Percentiles rank a stretch among this genome's conserved stretches.
Conservation (phyloP, 2,113 vertebrate genomes). For the Suncus etruscus region DNA sequence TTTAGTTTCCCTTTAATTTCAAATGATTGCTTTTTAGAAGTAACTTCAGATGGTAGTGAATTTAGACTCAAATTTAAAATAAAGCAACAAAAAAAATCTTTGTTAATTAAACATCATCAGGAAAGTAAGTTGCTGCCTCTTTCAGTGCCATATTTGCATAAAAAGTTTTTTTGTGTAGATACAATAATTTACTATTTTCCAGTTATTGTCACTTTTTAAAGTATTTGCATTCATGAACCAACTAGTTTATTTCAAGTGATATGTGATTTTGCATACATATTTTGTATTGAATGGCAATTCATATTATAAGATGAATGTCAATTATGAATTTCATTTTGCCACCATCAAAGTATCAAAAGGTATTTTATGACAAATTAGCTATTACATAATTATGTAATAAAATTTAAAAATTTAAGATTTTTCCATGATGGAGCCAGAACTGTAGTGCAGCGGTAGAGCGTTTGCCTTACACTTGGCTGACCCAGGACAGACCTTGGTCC, state of each 20-base stretch:
- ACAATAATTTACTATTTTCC: not conserved
- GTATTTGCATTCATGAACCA: not conserved
- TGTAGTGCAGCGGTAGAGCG: too few species aligned
- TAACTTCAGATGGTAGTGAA: slow-evolving; percentile 25
- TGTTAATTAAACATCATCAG: slow-evolving; percentile 29
- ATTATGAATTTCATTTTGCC: not conserved
- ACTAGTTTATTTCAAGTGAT: slow-evolving; percentile 9
- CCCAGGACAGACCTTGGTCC: too few species aligned
- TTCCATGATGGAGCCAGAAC: too few species aligned
- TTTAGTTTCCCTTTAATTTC: slow-evolving; percentile 34
- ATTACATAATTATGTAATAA: not conserved
- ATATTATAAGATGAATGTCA: not conserved
- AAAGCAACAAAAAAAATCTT: not conserved
- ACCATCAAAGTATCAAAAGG: not conserved
- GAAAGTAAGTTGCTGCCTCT: not conserved
- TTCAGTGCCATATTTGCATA: not conserved
- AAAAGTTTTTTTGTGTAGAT: not conserved
- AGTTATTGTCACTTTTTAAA: slow-evolving; percentile 31
- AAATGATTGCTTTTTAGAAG: slow-evolving; percentile 42
- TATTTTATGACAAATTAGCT: not conserved
- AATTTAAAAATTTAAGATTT: not conserved
- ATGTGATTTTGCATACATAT: not conserved
- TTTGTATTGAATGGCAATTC: slow-evolving; percentile 13
- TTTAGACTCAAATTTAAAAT: not conserved
- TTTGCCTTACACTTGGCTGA: too few species aligned